Evolutionary conservation across 1,140 invertebrate genomes (phyloP), one percentile per base, ranked within the genome.

Genomic region (Halesus radiatus): DNA sequence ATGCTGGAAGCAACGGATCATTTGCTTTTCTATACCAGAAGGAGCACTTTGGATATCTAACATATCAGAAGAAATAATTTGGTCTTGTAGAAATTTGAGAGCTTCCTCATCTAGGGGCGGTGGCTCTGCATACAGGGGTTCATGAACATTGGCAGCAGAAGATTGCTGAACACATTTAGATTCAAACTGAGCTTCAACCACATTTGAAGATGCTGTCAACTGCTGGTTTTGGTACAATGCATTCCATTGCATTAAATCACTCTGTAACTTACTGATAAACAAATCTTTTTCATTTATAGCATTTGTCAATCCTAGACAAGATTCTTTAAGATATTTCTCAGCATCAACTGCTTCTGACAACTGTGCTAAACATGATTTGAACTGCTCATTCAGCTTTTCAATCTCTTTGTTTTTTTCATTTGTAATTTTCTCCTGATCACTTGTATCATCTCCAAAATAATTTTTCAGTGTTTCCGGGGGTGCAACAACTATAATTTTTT

Each of bases 1-100:
- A 70, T 81, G 83, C 20, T 74, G 50, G 64, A 84, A 83, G 20
- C 29, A 29, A 22, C 83, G 54, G 54, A 83, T 81, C 81, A 84
- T 83, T 16, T 56, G 50, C 53, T 60, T 76, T 50, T 73, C 82
- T 16, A 56, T 26, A 37, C 32, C 66, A 26, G 37, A 75, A 62
- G 58, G 52, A 29, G 37, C 1, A 66, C 37, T 62, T 68, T 68
- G 23, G 1, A 22, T 1, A 60, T 15, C 15, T 52, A 66, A 52
- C 26, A 15, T n/a, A 15, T 83, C 76, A 54, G 18, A 6, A 5
- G 79, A 22, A 53, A 81, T 73, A 53, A 81, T 81, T 64, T 82
- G 84, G 62, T 81, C 79, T 72, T 87, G 85, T 68, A 86, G 82
- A 81, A 87, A 79, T 83, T 89, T 88, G 83, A 80, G 23, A 79